Evolutionary conservation across 2,113 vertebrate genomes (phyloP), one percentile per base, ranked within the genome.

Genomic region (Macaca nemestrina): DNA sequence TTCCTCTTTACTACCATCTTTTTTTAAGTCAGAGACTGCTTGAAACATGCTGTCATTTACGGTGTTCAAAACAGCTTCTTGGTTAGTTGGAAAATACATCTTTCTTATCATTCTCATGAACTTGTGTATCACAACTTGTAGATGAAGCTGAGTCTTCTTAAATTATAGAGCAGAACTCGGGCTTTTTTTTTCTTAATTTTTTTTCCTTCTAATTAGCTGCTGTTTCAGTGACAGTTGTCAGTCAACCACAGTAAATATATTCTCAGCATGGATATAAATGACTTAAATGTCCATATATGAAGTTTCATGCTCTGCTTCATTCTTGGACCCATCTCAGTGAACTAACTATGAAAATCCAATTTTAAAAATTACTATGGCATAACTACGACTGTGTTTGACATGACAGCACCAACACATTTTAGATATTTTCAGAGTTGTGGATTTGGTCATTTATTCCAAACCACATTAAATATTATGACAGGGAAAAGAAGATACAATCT

Each of bases 401-500:
- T 87, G 73, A 93, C 20, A 86, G 86, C 20, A n/a, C 30, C 43
- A 83, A 91, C 79, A 95, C 40, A 68, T 52, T 92, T 97, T 50
- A 70, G 68, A 25, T 38, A 81, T 18, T 88, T 96, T 90, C 86
- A 30, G 76, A 57, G 32, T 80, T 95, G 35, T 79, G 45, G 20
- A 95, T 67, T 80, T 94, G 16, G 16, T 90, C 32, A 89, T 80
- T 93, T 73, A 23, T 5, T 90, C 22, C 48, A 94, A 88, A 95
- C 61, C 35, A 78, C 20, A 13, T 67, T 64, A 67, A 85, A 86
- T 96, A 75, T 95, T 96, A 97, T 97, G 85, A 96, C n/a, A 88
- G 45, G 52, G 40, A 75, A 38, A 72, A 10, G 22, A 57, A 93
- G 81, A 50, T 18, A 80, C 6, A 81, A 7, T 48, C 32, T 96